A percentile compares a stretch with the other conserved stretches of the same genome.
phyloP scores from a whole-genome alignment of 2,888 invertebrate species.

The Drosophila buzzatii region DNA sequence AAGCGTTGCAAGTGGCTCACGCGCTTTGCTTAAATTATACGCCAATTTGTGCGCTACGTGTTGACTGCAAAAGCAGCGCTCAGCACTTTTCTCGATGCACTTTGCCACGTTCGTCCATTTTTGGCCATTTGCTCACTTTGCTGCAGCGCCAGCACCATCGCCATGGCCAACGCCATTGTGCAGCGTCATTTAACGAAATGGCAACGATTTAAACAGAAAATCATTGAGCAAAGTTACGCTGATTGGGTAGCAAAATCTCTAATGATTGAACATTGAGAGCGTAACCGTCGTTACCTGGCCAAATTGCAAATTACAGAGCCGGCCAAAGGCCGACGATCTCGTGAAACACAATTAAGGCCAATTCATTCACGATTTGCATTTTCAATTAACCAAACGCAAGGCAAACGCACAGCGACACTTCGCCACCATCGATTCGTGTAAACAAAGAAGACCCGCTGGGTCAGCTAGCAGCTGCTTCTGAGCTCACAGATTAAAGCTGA shows the following conservation, averaged over 20 bases:
- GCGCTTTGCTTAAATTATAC: constrained; percentile 21
- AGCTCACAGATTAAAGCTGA: constrained; percentile 56
- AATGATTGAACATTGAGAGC: constrained; percentile 28
- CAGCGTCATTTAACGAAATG: constrained; percentile 40
- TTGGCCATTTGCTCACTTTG: constrained; percentile 40
- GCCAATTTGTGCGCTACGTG: constrained; percentile 54
- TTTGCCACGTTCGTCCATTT: constrained; percentile 56
- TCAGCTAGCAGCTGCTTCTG: constrained; percentile 43
- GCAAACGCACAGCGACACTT: constrained; percentile 45
- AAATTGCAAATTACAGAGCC: constrained; percentile 39
- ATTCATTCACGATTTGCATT: constrained; percentile 71
- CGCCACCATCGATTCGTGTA: constrained; percentile 56
- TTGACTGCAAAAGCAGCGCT: constrained; percentile 18
- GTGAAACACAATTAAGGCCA: constrained; percentile 31
- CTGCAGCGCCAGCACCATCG: constrained; percentile 8
- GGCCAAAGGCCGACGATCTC: not conserved
- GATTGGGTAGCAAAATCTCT: constrained; percentile 43
- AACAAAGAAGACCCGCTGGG: constrained; percentile 55
- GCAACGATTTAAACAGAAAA: constrained; percentile 23
- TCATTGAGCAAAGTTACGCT: constrained; percentile 25
- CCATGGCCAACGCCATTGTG: constrained; percentile 17
- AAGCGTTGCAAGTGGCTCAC: constrained; percentile 30
- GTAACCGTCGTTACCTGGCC: constrained; percentile 29
- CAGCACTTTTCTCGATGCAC: constrained; percentile 38
- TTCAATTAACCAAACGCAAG: constrained; percentile 68